These are phyloP conservation scores for Leucoraja erinaceus DNA, from an alignment of 2,113 vertebrate species.

Conservation along the genomic window DNA sequence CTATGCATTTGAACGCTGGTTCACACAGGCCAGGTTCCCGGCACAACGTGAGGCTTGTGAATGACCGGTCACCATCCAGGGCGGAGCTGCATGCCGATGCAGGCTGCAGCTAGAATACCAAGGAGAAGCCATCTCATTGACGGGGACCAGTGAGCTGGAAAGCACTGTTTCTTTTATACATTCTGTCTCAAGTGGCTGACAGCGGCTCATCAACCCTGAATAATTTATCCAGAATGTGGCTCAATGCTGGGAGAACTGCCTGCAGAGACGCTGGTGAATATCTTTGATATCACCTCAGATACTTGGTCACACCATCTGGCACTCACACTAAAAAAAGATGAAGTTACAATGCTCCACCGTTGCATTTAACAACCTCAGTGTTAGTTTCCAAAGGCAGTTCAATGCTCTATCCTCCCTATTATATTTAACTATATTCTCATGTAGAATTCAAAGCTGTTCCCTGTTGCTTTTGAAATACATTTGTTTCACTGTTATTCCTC, in stretches of 20 bases:
- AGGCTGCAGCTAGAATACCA: not conserved
- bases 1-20: not conserved
- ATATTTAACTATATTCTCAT: not conserved
- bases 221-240: not conserved
- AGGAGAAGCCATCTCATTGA: not conserved
- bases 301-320: slow-evolving; percentile 31
- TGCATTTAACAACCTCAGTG: not conserved
- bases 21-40: not conserved
- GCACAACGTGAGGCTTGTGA: not conserved
- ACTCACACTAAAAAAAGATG: not conserved
- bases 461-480: not conserved
- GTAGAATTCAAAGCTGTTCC: too few species aligned
- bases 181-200: not conserved
- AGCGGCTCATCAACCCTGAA: slow-evolving; percentile 25
- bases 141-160: not conserved
- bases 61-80: not conserved
- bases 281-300: not conserved
- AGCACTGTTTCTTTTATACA: not conserved
- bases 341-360: not conserved
- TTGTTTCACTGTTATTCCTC: not conserved
- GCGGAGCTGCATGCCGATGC: not conserved
- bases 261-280: not conserved
- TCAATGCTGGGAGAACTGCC: not conserved
- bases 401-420: not conserved
- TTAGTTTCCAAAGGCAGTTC: not conserved